Evolutionary conservation across 1,140 invertebrate species (phyloP), one percentile per base, ranked within the genome.

Genomic region (Drosophila orosa): DNA sequence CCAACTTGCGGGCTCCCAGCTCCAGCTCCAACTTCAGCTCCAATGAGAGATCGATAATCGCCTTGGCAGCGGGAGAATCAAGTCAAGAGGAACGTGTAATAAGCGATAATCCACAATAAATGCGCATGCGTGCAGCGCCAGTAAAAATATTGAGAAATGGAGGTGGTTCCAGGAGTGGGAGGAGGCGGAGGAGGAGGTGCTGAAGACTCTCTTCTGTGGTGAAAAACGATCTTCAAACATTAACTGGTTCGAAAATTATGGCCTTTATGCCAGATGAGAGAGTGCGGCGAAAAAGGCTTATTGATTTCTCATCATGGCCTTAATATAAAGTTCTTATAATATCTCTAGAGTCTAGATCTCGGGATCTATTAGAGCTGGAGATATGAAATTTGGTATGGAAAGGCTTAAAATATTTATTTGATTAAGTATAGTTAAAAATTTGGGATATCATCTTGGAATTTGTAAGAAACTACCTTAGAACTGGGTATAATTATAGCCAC

Each of bases 81-180:
- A 74, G 55, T 71, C 66, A 24, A 44, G 48, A 29, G 40, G 48
- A 74, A 69, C 65, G 50, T 78, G 59, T 78, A 76, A 76, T 76
- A 75, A 76, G 73, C 73, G 73, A 76, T 76, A 76, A 76, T 76
- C 73, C 73, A 76, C 79, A 78, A 66, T 77, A 85, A 76, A 80
- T 86, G 75, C 67, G 80, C 80, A 81, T 86, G 58, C 71, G 80
- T 82, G 78, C 75, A 81, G 67, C 67, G 58, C 55, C 68, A 63
- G 62, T n/a, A 77, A 69, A 33, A 42, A 19, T 56, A 37, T 54
- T 52, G 17, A 42, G 35, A 40, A 25, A 56, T 13, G 12, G 12
- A 44, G 33, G 29, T 22, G 24, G 13, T 33, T 31, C 44, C 29
- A 62, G 74, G 68, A 67, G 17, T 47, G 8, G 57, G 58, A 60